Evolutionary conservation across 2,888 invertebrate genomes (phyloP).

Genomic region (Liopterus haemorrhoidalis): DNA sequence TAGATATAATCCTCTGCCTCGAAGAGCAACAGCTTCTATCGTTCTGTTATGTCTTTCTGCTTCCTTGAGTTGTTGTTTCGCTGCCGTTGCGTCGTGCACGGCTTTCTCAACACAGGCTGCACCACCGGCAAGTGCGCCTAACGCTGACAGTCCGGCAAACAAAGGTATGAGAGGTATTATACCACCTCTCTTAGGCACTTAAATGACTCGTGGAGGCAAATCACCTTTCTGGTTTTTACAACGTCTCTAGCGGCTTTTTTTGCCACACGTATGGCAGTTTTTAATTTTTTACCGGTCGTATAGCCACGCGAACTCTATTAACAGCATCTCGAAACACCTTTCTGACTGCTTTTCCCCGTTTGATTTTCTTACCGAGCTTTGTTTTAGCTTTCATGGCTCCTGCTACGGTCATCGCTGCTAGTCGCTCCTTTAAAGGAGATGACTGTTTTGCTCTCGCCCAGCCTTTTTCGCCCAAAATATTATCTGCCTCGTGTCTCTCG

Average conservation of each 20-base stretch:
- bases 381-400: constrained; percentile 1
- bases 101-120: constrained; percentile 40
- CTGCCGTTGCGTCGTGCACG: constrained; percentile 37
- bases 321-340: background rate
- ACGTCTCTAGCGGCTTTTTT: constrained; percentile 14
- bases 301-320: background rate
- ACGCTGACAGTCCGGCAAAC: constrained; percentile 39
- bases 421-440: no score
- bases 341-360: background rate
- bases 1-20: constrained; percentile 30
- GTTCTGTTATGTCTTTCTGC: constrained; percentile 38
- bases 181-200: constrained; percentile 39
- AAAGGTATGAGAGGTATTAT: constrained; percentile 38
- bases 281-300: background rate
- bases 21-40: constrained; percentile 41
- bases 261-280: constrained; percentile 7
- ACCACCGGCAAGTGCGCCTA: constrained; percentile 39
- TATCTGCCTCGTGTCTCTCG: no score
- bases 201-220: constrained; percentile 34
- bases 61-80: constrained; percentile 37
- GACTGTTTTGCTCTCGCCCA: no score
- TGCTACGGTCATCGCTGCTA: no score
- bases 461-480: constrained; percentile 1
- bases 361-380: background rate
- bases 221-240: constrained; percentile 7